A percentile compares a stretch with the other conserved stretches of the same genome.
phyloP scores from a whole-genome alignment of 2,888 invertebrate species.

The Euplexia lucipara region DNA sequence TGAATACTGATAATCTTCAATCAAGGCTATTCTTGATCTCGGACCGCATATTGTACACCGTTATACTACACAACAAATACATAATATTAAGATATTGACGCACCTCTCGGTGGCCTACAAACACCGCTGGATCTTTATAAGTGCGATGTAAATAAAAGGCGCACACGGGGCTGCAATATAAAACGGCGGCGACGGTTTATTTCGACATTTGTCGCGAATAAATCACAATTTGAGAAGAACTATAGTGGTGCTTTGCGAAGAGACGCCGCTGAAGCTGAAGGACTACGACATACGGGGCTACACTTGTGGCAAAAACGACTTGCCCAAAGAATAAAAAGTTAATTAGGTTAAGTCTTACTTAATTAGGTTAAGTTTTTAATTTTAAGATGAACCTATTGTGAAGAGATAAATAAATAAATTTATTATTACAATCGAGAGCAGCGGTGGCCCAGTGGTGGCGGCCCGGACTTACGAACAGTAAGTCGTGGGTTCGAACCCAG shows the following conservation, averaged over 20 bases:
- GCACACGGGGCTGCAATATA: conserved; percentile 66
- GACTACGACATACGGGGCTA: background rate
- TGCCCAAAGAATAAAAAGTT: background rate
- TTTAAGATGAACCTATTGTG: too few species aligned
- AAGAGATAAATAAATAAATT: too few species aligned
- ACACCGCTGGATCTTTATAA: conserved; percentile 33
- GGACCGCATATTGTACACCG: background rate
- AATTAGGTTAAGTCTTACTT: too few species aligned
- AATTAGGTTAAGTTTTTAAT: too few species aligned
- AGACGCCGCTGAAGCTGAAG: conserved; percentile 59
- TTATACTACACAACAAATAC: too few species aligned
- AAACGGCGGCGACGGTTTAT: conserved; percentile 79
- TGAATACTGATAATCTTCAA: too few species aligned
- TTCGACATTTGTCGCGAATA: conserved; percentile 87
- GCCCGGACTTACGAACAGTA: too few species aligned
- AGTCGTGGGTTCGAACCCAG: too few species aligned
- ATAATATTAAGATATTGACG: too few species aligned
- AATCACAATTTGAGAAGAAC: conserved; percentile 88
- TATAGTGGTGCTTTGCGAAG: conserved; percentile 82
- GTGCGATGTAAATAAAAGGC: conserved; percentile 58
- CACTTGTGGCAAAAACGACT: background rate
- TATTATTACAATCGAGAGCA: too few species aligned
- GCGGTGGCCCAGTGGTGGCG: too few species aligned
- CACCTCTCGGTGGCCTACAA: conserved; percentile 24
- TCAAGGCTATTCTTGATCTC: background rate